phyloP scores from a whole-genome alignment of 2,797 vertebrate species.

The Odontamblyopus rebecca region DNA sequence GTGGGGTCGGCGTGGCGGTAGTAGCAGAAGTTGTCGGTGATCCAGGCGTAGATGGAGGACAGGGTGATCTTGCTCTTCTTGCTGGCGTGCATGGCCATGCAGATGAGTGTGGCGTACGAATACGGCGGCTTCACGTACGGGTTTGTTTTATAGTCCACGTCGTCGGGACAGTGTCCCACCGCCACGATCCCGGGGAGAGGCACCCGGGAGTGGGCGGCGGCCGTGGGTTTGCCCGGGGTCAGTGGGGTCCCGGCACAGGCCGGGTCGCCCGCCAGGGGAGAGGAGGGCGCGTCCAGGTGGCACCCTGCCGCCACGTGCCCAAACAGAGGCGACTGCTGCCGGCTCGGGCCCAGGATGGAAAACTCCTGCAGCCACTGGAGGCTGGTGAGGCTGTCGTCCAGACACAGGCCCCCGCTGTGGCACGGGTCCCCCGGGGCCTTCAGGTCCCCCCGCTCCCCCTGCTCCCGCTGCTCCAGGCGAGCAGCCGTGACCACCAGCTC shows the following conservation, averaged over 20 bases:
- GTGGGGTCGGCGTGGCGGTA: slow-evolving; percentile 87
- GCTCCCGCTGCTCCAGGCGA: slow-evolving; percentile 64
- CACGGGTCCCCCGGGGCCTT: background rate
- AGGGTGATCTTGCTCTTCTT: slow-evolving; percentile 84
- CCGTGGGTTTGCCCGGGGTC: slow-evolving; percentile 88
- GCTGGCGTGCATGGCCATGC: slow-evolving; percentile 89
- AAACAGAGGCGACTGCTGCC: slow-evolving; percentile 74
- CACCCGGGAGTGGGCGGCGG: slow-evolving; percentile 82
- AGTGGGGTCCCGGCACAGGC: slow-evolving; percentile 87
- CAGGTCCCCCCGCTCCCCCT: slow-evolving; percentile 46
- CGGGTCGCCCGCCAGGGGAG: slow-evolving; percentile 88
- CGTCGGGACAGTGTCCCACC: slow-evolving; percentile 84
- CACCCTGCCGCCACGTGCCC: slow-evolving; percentile 67
- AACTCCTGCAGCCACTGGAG: slow-evolving; percentile 97
- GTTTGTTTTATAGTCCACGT: slow-evolving; percentile 83
- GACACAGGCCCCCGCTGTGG: slow-evolving; percentile 51
- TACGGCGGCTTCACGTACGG: slow-evolving; percentile 83
- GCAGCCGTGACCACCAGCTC: slow-evolving; percentile 70
- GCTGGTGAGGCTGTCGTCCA: slow-evolving; percentile 96
- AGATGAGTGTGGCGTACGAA: slow-evolving; percentile 87
- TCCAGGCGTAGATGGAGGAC: slow-evolving; percentile 88
- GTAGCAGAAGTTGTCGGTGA: slow-evolving; percentile 88
- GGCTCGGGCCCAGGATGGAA: slow-evolving; percentile 84
- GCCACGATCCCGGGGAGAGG: slow-evolving; percentile 68
- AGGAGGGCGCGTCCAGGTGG: slow-evolving; percentile 82